Evolutionary conservation across 2,888 invertebrate genomes (phyloP).

Genomic region (Crocallis elinguaria): DNA sequence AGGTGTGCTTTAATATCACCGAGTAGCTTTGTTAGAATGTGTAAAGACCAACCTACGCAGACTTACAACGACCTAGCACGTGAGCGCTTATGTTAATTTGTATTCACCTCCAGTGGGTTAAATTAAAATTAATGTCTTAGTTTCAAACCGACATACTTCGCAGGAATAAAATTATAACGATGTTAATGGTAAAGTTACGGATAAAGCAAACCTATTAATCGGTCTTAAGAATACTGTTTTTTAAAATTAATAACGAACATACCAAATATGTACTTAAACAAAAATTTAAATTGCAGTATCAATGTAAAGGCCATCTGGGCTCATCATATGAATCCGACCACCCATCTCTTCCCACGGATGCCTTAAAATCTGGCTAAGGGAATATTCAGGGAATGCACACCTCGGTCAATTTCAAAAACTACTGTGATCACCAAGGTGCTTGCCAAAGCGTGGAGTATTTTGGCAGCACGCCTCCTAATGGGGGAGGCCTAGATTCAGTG

Average conservation of each 20-base stretch:
- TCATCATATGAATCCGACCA: too few relatives aligned
- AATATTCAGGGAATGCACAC: too few relatives aligned
- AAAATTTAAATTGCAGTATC: too few relatives aligned
- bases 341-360: too few relatives aligned
- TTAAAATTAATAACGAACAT: not conserved
- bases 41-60: constrained; percentile 18
- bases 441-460: too few relatives aligned
- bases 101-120: constrained; percentile 21
- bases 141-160: constrained; percentile 19
- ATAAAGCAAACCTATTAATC: not conserved
- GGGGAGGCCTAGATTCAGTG: too few relatives aligned
- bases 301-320: too few relatives aligned
- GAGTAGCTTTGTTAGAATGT: constrained; percentile 8
- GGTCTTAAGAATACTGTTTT: not conserved
- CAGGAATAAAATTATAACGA: not conserved
- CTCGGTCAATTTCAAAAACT: too few relatives aligned
- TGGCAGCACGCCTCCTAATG: too few relatives aligned
- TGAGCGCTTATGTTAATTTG: constrained; percentile 26
- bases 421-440: too few relatives aligned
- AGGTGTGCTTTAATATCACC: constrained; percentile 13
- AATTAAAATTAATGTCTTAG: constrained; percentile 18
- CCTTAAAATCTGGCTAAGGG: too few relatives aligned
- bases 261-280: too few relatives aligned
- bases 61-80: constrained; percentile 16
- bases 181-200: not conserved